Base-by-base conservation (phyloP, 2,888 invertebrate genomes). In the Ophraella communa region DNA sequence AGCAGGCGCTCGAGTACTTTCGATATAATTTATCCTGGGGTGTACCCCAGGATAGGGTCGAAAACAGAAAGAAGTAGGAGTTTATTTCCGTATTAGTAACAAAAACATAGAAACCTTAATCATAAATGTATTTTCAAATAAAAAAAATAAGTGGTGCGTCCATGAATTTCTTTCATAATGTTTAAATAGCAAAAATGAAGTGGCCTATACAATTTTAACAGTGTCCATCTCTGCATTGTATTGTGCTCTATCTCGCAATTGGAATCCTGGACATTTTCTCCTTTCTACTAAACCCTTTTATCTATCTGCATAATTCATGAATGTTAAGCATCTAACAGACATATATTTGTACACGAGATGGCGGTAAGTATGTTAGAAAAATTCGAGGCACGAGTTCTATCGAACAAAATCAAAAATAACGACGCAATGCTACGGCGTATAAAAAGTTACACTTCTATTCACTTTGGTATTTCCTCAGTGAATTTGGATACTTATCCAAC, bases 381-480 rank as follows among this genome's bases (percentile, higher is more conserved):
- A 65, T 65, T 61, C 65, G 27, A 47, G 49, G 56, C 65, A 61
- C 65, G 65, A 61, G 17, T 65, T 49, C 56, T 52, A 65, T 61
- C 60, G 65, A 61, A 44, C 54, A 60, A 55, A 65, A 65, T 65
- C 64, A 65, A 21, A 55, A 33, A 64, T 35, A 49, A 60, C 65
- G 51, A 62, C 54, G 54, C 45, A 23, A n/a, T 4, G 49, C 45
- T 18, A 20, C 45, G 42, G 42, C 11, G 23, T 23, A 33, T 53
- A 20, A 27, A n/a, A 14, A 45, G 17, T 23, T 53, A 17, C 27
- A 53, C 14, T 52, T 52, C 51, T 42, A 51, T 60, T 60, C 62
- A 55, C 53, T 53, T 62, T 23, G 47, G 44, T 42, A 60, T 54
- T 44, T 30, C 27, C 45, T 54, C 45, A 62, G 55, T 47, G 21